phyloP scores from a whole-genome alignment of 2,797 vertebrate species.

The Mergus octosetaceus region DNA sequence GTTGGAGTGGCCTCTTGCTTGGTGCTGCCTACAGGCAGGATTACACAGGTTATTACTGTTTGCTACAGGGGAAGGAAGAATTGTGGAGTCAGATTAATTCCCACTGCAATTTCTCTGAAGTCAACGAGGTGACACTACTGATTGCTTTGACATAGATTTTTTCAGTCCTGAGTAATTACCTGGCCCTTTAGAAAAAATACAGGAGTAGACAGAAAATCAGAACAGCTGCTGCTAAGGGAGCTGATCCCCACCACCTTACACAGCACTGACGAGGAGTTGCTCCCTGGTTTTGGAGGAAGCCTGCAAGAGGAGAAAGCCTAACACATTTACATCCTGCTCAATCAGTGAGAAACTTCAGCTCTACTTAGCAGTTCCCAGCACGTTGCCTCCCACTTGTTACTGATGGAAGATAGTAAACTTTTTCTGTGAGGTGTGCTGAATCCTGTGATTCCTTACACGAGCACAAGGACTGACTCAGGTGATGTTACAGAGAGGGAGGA shows the following conservation, averaged over 20 bases:
- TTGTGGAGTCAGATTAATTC: background rate
- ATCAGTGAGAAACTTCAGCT: background rate
- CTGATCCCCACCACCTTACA: background rate
- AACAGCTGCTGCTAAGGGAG: background rate
- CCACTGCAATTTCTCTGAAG: constrained; percentile 13
- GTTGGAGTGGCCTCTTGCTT: background rate
- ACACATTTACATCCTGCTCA: background rate
- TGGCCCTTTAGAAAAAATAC: background rate
- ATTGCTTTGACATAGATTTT: constrained; percentile 46
- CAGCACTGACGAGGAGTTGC: background rate
- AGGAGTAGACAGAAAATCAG: background rate
- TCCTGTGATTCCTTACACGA: background rate
- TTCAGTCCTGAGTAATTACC: background rate
- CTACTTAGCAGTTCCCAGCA: background rate
- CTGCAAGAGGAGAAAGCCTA: background rate
- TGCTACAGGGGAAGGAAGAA: background rate
- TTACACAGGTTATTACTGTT: background rate
- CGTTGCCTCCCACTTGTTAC: background rate
- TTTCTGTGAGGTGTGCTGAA: background rate
- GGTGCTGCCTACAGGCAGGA: background rate
- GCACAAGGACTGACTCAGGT: background rate
- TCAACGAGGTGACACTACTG: constrained; percentile 5
- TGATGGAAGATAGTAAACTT: background rate
- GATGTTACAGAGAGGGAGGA: background rate
- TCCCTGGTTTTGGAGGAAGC: background rate